Percentiles rank a stretch among this genome's conserved stretches.
phyloP scores from a whole-genome alignment of 2,113 vertebrate genomes.

The Xiphias gladius region DNA sequence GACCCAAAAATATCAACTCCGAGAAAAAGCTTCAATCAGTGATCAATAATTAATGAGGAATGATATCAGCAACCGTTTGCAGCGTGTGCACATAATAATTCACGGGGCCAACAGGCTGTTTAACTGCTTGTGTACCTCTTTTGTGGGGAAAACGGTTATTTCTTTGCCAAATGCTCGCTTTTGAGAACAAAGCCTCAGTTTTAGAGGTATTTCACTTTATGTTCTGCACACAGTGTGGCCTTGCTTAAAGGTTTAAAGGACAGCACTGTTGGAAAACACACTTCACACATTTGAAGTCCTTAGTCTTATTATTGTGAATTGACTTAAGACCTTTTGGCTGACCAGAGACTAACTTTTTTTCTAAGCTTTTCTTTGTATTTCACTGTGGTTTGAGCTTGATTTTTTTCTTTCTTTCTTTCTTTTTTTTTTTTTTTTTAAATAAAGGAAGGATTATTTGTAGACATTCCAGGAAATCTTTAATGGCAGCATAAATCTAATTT shows the following conservation, averaged over 20 bases:
- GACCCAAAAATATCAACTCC: conserved; percentile 29
- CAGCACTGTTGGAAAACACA: conserved; percentile 60
- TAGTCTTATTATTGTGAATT: conserved; percentile 44
- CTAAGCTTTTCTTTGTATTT: conserved; percentile 61
- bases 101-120: conserved; percentile 28
- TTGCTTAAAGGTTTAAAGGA: conserved; percentile 56
- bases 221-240: conserved; percentile 68
- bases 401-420: neutral
- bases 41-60: conserved; percentile 64
- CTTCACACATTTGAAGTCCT: conserved; percentile 49
- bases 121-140: conserved; percentile 33
- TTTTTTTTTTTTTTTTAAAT: conserved; percentile 8
- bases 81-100: conserved; percentile 29
- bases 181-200: conserved; percentile 62
- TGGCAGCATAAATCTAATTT: conserved; percentile 29
- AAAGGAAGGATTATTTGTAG: conserved; percentile 45
- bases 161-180: conserved; percentile 61
- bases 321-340: conserved; percentile 68
- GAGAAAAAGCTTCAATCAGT: conserved; percentile 16
- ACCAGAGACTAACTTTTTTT: conserved; percentile 44
- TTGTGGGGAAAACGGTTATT: conserved; percentile 57
- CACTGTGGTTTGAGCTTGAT: conserved; percentile 16
- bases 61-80: conserved; percentile 36
- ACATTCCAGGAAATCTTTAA: conserved; percentile 60
- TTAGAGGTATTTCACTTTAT: conserved; percentile 57